Evolutionary conservation across 2,888 invertebrate genomes (phyloP).

Genomic region (Ennomos erosarius): DNA sequence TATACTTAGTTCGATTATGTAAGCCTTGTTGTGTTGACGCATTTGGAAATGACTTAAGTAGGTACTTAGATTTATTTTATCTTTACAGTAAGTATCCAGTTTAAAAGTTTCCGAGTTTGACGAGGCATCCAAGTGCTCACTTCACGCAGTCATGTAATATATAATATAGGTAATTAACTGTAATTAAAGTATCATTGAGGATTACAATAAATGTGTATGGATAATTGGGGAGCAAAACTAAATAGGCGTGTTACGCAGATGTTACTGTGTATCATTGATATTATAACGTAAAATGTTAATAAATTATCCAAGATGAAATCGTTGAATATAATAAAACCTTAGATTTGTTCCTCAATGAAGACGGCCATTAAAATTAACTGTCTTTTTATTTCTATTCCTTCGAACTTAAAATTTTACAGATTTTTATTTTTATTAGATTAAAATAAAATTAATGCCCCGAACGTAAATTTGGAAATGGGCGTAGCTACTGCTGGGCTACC

Average conservation of each 20-base stretch:
- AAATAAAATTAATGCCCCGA: too few species aligned
- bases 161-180: constrained; percentile 54
- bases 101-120: not conserved
- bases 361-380: constrained; percentile 50
- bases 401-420: not conserved
- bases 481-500: too few species aligned
- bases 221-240: constrained; percentile 77
- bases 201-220: constrained; percentile 65
- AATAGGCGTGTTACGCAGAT: constrained; percentile 52
- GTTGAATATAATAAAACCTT: constrained; percentile 59
- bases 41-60: constrained; percentile 51
- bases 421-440: too few species aligned
- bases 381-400: constrained; percentile 25
- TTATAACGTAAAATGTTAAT: constrained; percentile 53
- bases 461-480: too few species aligned
- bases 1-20: constrained; percentile 28
- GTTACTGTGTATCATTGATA: constrained; percentile 48
- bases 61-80: constrained; percentile 42
- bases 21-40: constrained; percentile 47
- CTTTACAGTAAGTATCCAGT: constrained; percentile 25
- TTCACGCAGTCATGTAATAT: constrained; percentile 60
- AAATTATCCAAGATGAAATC: constrained; percentile 50
- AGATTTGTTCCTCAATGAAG: constrained; percentile 78
- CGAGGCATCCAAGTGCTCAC: constrained; percentile 58
- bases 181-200: constrained; percentile 54